Evolutionary conservation across 2,113 vertebrate species (phyloP), one percentile per base, ranked within the genome.

Genomic region (Phrynocephalus versicolor): DNA sequence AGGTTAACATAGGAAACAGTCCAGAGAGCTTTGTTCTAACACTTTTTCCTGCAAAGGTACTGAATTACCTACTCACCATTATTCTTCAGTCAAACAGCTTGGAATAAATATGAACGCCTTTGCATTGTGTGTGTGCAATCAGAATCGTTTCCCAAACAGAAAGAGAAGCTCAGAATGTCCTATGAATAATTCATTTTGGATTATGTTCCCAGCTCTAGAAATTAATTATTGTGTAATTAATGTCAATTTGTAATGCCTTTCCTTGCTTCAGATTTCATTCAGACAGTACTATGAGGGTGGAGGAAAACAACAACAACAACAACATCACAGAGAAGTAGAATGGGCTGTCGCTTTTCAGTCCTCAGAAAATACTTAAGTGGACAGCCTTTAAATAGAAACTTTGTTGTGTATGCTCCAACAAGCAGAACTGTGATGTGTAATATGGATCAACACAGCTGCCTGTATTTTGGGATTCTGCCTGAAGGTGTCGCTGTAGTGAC

Each of bases 261-360:
- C 6, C 74, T 55, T 76, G 81, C 88, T 91, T 74, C 13, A 85
- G 79, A 87, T 76, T 15, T 86, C 60, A 85, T 86, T 75, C 85
- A 19, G 83, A 85, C 58, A 86, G 39, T 18, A 41, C 25, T 41
- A 35, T 85, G n/a, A 19, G 35, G 16, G 6, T 19, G 74, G 16
- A 15, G 18, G 57, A n/a, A 16, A 45, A 10, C 5, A 6, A 23
- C 1, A 27, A n/a, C 5, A 12, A 15, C 33, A 57, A 5, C 41
- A 82, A 90, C 51, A 70, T 83, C 83, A n/a, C 3, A 5, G 33
- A 3, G 33, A 51, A 51, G 45, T 75, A 37, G 65, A 89, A 81
- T 75, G 87, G 55, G 25, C 76, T 71, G 62, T 85, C n/a, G 64
- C 69, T 19, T 84, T 77, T 71, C 80, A 86, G 41, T 64, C 33